Percentiles rank a stretch among this genome's conserved stretches.
Evolutionary conservation across 2,888 invertebrate genomes (phyloP).

Genomic region (Brenthis ino): DNA sequence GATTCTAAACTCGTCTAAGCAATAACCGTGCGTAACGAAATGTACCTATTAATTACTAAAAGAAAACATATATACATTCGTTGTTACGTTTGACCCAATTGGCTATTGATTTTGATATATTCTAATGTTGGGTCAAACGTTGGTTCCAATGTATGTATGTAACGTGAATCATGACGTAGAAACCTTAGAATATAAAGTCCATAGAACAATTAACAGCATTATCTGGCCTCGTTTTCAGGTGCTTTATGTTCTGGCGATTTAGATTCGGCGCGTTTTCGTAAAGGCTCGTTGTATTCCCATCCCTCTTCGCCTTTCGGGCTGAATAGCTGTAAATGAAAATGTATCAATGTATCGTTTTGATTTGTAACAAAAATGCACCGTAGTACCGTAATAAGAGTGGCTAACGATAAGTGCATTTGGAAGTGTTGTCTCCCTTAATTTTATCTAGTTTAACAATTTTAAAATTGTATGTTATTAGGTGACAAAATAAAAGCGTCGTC

Average conservation of each 20-base stretch:
- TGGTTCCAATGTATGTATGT: conserved; percentile 2
- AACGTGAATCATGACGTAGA: conserved; percentile 48
- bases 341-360: not conserved
- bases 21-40: conserved; percentile 46
- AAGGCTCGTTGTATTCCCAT: conserved; percentile 81
- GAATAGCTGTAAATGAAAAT: conserved; percentile 81
- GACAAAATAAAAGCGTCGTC: too few relatives aligned
- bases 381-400: too few relatives aligned
- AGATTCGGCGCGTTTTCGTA: conserved; percentile 65
- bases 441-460: too few relatives aligned
- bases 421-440: too few relatives aligned
- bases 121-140: not conserved
- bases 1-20: conserved; percentile 28
- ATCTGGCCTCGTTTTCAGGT: conserved; percentile 64
- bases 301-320: conserved; percentile 85
- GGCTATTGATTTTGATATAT: too few relatives aligned
- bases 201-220: conserved; percentile 49
- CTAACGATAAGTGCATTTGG: too few relatives aligned
- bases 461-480: too few relatives aligned
- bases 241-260: conserved; percentile 55
- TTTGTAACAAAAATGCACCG: not conserved
- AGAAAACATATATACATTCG: conserved; percentile 17
- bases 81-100: conserved; percentile 8
- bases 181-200: conserved; percentile 49
- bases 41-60: conserved; percentile 40